phyloP scores from a whole-genome alignment of 2,113 vertebrate genomes.

The Lipophrys pholis region DNA sequence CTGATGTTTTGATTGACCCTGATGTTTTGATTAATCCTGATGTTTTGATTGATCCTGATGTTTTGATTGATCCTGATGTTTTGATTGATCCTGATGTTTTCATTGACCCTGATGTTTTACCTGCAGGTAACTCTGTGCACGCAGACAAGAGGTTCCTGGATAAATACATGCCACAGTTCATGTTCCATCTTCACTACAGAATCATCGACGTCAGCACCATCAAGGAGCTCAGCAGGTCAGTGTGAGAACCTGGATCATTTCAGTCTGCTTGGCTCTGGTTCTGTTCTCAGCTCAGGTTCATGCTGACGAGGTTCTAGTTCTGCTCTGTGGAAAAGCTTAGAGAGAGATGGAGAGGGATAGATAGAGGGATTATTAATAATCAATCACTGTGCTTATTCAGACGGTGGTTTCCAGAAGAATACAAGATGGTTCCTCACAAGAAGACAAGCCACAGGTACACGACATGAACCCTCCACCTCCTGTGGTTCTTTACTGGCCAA shows the following conservation, averaged over 20 bases:
- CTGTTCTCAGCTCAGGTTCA: too few species aligned
- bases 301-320: too few species aligned
- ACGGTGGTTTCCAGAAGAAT: conserved; percentile 95
- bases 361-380: too few species aligned
- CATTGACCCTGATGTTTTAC: background rate
- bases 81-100: too few species aligned
- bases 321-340: too few species aligned
- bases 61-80: too few species aligned
- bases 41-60: too few species aligned
- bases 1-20: too few species aligned
- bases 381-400: conserved; percentile 69
- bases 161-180: conserved; percentile 98
- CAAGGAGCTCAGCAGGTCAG: conserved; percentile 96
- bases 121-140: conserved; percentile 85
- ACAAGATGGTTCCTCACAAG: conserved; percentile 90
- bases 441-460: conserved; percentile 92
- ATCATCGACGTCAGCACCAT: conserved; percentile 98
- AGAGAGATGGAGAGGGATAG: too few species aligned
- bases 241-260: background rate
- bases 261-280: too few species aligned
- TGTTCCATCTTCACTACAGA: conserved; percentile 86
- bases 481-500: too few species aligned
- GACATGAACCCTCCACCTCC: background rate
- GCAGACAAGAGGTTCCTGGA: conserved; percentile 93
- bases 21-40: too few species aligned